Evolutionary conservation across 2,113 vertebrate species (phyloP), one percentile per base, ranked within the genome.

Genomic region (Anguilla rostrata): DNA sequence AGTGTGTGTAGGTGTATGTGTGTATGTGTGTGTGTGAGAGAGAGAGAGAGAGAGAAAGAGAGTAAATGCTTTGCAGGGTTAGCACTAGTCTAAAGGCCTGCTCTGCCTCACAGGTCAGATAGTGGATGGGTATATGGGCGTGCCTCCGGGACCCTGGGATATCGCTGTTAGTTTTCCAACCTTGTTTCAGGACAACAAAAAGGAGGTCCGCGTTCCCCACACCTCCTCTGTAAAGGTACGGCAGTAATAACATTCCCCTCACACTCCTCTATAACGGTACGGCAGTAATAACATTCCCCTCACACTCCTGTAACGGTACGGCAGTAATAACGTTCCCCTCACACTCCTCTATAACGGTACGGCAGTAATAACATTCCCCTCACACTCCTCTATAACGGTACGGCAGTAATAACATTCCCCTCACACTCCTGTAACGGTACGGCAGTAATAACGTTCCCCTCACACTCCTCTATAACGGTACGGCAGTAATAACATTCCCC

Each of bases 161-260:
- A 56, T 93, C 5, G 81, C 81, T 26, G 89, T 92, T 15, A 53
- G 87, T 0, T 9, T 86, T 49, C 91, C 93, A 20, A n/a, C 89
- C 2, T 86, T 93, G 56, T 94, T 94, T 83, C 79, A 89, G 81
- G 86, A 93, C 34, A 83, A 82, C 5, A 66, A 78, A 41, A 71
- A 79, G 78, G 75, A 75, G n/a, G 16, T 92, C 57, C 92, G 85
- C 2, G 82, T 94, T 78, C 92, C 93, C 71, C 86, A 90, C 78
- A 93, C 93, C 0, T 91, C 92, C 49, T 88, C 89, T 63, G 43
- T 93, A 39, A 93, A 93, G 91, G 93, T 94, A 90, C 39, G 78
- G n/a, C n/a, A 75, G 9, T 66, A 66, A 66, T 26, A 66, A 26
- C 60, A 66, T 66, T 66, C 60, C 60, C 22, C 60, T 7, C 22